These are phyloP conservation scores for Sarcophaga carnaria DNA, from an alignment of 2,888 invertebrate species.

Conservation along the genomic window DNA sequence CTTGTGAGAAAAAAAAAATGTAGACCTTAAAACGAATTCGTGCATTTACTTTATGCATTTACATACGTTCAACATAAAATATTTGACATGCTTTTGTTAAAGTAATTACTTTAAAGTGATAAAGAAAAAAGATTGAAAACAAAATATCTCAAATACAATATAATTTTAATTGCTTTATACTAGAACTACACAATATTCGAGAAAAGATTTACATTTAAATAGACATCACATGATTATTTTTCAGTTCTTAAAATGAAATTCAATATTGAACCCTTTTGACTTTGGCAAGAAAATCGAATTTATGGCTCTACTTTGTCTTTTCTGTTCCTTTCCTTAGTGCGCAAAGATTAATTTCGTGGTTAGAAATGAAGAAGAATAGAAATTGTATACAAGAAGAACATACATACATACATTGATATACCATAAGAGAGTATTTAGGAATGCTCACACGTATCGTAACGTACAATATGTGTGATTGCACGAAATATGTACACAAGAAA, in stretches of 20 bases:
- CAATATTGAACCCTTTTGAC: slow-evolving; percentile 59
- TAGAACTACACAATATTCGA: background rate
- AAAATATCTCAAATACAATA: slow-evolving; percentile 3
- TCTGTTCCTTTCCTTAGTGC: background rate
- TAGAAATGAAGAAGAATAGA: slow-evolving; percentile 38
- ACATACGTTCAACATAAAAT: background rate
- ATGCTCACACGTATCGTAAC: background rate
- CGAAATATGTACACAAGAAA: slow-evolving; percentile 42
- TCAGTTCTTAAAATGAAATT: slow-evolving; percentile 49
- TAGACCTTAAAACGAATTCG: background rate
- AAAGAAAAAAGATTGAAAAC: background rate
- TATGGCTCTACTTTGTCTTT: slow-evolving; percentile 43
- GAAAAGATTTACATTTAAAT: slow-evolving; percentile 14
- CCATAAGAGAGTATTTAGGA: slow-evolving; percentile 15
- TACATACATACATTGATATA: background rate
- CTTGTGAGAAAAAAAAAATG: too few species aligned
- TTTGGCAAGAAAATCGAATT: slow-evolving; percentile 55
- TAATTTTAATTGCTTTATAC: slow-evolving; percentile 46
- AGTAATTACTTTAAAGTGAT: slow-evolving; percentile 37
- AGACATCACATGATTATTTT: slow-evolving; percentile 46
- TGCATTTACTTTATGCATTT: slow-evolving; percentile 8
- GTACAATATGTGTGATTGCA: slow-evolving; percentile 12
- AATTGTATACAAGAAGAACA: background rate
- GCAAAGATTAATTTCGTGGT: slow-evolving; percentile 49
- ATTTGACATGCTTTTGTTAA: slow-evolving; percentile 49